These are phyloP conservation scores for Aurelia coerulea DNA, from an alignment of 30 jellyfish, hydroid and myxozoan species.

Conservation along the genomic window DNA sequence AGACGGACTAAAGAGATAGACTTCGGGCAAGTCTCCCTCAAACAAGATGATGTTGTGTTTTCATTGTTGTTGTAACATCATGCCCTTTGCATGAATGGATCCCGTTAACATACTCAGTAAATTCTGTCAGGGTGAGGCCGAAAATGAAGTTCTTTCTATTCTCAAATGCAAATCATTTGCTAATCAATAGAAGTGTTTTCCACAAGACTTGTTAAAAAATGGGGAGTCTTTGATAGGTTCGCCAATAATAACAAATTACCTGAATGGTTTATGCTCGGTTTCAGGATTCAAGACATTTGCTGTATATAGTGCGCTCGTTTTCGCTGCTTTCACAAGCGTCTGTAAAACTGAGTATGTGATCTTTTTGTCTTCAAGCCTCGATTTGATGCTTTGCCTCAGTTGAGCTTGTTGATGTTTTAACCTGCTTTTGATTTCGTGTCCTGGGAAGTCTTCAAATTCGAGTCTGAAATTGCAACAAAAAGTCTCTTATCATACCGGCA, in stretches of 20 bases:
- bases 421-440: slow-evolving; percentile 12
- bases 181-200: too few relatives aligned
- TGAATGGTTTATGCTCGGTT: slow-evolving; percentile 15
- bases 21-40: too few relatives aligned
- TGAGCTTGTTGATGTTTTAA: slow-evolving; percentile 80
- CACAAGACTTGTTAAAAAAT: too few relatives aligned
- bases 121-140: too few relatives aligned
- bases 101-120: too few relatives aligned
- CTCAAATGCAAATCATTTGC: too few relatives aligned
- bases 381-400: slow-evolving; percentile 58
- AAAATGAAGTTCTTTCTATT: too few relatives aligned
- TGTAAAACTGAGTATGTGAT: slow-evolving; percentile 80
- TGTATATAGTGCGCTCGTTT: slow-evolving; percentile 50
- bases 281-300: slow-evolving; percentile 52
- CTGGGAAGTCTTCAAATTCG: neutral
- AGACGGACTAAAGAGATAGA: too few relatives aligned
- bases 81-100: too few relatives aligned
- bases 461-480: neutral
- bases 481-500: too few relatives aligned
- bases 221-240: neutral
- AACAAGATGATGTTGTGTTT: too few relatives aligned
- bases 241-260: slow-evolving; percentile 1
- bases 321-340: slow-evolving; percentile 66
- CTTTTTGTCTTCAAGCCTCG: slow-evolving; percentile 58
- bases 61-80: too few relatives aligned